phyloP scores from a whole-genome alignment of 2,888 invertebrate genomes.

The Unio delphinus region DNA sequence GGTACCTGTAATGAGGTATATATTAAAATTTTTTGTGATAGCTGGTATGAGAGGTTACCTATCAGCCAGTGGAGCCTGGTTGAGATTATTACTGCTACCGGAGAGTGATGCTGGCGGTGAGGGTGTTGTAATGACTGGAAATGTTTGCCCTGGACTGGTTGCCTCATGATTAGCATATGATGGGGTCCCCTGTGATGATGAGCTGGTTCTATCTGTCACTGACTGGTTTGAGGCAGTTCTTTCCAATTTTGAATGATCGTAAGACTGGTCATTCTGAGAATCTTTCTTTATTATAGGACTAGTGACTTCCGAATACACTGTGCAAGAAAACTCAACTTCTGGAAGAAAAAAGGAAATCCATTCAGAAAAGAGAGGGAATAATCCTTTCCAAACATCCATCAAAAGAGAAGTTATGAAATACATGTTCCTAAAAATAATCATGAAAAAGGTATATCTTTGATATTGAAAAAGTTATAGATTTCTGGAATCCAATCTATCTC shows the following conservation, averaged over 20 bases:
- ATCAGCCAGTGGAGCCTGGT: conserved; percentile 35
- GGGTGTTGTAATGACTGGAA: conserved; percentile 14
- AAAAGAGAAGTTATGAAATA: too few species aligned
- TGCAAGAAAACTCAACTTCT: conserved; percentile 15
- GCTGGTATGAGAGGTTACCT: conserved; percentile 15
- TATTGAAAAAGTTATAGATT: too few species aligned
- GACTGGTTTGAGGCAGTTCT: conserved; percentile 29
- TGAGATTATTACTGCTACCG: conserved; percentile 22
- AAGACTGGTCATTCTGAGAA: background rate
- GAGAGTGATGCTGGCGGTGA: conserved; percentile 32
- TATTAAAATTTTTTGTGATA: too few species aligned
- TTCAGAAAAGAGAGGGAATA: too few species aligned
- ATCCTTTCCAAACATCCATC: too few species aligned
- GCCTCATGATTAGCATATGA: conserved; percentile 28
- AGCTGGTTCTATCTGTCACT: conserved; percentile 3
- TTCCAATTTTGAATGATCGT: conserved; percentile 13
- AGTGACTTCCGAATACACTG: too few species aligned
- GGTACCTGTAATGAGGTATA: too few species aligned
- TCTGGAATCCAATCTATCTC: too few species aligned
- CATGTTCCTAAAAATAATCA: too few species aligned
- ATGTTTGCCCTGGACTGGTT: conserved; percentile 13
- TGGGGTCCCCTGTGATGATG: conserved; percentile 25
- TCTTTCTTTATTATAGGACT: too few species aligned
- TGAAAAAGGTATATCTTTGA: too few species aligned
- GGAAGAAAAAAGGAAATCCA: conserved; percentile 1